A percentile compares a stretch with the other conserved stretches of the same genome.
These are phyloP conservation scores for Catalaphyllia jardinei DNA, from an alignment of 64 coral and sea anemone species.

Conservation along the genomic window DNA sequence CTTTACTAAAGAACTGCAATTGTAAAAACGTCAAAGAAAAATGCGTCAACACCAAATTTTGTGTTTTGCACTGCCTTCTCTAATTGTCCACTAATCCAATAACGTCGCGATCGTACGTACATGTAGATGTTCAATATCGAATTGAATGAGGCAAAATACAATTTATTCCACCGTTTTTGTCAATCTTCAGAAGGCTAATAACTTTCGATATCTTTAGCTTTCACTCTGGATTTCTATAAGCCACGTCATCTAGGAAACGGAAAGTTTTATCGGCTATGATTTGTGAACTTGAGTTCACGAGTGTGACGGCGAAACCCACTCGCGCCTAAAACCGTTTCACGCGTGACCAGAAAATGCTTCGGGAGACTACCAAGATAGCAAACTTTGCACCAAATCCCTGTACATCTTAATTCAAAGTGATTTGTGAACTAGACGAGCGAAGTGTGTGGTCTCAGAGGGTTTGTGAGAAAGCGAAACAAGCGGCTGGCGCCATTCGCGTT, in stretches of 20 bases:
- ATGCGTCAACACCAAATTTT: constrained; percentile 8
- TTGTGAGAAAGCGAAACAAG: constrained; percentile 2
- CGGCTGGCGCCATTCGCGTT: constrained; percentile 49
- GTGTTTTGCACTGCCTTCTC: not conserved
- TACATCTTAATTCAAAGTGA: not conserved
- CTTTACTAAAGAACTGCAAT: not conserved
- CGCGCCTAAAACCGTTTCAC: constrained; percentile 37
- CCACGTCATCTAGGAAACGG: not conserved
- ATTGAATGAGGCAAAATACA: not conserved
- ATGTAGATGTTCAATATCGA: constrained; percentile 37
- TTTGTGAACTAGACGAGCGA: not conserved
- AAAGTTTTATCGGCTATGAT: not conserved
- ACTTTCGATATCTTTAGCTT: not conserved
- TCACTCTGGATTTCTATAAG: not conserved
- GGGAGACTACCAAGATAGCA: not conserved
- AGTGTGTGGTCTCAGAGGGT: not conserved
- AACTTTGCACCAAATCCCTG: not conserved
- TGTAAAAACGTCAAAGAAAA: not conserved
- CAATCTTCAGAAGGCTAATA: not conserved
- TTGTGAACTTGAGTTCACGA: not conserved
- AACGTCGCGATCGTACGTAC: not conserved
- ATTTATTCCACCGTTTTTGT: not conserved
- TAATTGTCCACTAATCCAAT: constrained; percentile 7
- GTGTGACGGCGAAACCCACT: constrained; percentile 6
- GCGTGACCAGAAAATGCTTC: not conserved